Evolutionary conservation across 2,888 invertebrate species (phyloP).

Genomic region (Stenoptilia bipunctidactyla): DNA sequence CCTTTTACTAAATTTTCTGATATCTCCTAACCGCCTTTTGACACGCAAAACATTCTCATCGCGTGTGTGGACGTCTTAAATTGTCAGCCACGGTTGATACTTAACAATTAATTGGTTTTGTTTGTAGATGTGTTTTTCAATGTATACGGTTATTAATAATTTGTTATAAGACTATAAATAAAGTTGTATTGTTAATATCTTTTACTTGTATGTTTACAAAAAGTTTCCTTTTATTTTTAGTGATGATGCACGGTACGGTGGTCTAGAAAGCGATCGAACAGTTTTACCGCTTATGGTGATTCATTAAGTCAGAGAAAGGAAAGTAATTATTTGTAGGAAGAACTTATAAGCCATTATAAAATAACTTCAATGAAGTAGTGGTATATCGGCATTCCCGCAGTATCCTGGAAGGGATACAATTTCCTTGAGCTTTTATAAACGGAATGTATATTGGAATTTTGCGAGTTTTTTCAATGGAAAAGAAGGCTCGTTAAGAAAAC

Average conservation of each 20-base stretch:
- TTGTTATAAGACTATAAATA: not conserved
- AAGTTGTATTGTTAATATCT: not conserved
- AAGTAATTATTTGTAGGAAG: too few relatives aligned
- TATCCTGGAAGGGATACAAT: not conserved
- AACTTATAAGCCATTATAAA: too few relatives aligned
- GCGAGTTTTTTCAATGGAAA: slow-evolving; percentile 13
- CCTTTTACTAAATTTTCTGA: slow-evolving; percentile 50
- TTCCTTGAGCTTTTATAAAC: not conserved
- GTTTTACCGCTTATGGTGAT: too few relatives aligned
- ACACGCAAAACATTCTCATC: slow-evolving; percentile 55
- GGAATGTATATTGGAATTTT: not conserved
- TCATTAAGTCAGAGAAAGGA: too few relatives aligned
- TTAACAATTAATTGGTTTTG: slow-evolving; percentile 22
- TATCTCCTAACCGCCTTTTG: slow-evolving; percentile 49
- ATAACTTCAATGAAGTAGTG: too few relatives aligned
- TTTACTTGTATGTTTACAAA: too few relatives aligned
- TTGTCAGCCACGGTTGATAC: slow-evolving; percentile 41
- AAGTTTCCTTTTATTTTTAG: too few relatives aligned
- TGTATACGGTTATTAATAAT: not conserved
- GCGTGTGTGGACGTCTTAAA: slow-evolving; percentile 46
- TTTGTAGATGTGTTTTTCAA: not conserved
- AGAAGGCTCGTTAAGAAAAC: slow-evolving; percentile 59
- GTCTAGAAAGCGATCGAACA: too few relatives aligned
- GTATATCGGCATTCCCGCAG: not conserved
- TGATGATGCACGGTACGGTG: too few relatives aligned